Percentiles rank a stretch among this genome's conserved stretches.
These are phyloP conservation scores for Mesochorus sp. DNA, from an alignment of 2,888 invertebrate genomes.

Conservation along the genomic window DNA sequence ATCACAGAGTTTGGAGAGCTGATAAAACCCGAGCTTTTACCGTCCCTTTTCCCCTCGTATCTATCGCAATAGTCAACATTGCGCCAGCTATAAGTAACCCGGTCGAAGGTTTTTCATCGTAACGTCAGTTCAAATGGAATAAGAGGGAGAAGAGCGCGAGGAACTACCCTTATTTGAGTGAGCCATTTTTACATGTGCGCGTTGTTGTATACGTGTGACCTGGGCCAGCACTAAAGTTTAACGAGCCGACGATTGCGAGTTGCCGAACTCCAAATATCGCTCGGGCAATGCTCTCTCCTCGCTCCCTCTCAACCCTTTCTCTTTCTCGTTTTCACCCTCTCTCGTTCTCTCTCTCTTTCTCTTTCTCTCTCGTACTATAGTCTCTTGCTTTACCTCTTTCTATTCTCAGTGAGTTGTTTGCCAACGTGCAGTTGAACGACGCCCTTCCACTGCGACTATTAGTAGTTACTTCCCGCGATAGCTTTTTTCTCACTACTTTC, in stretches of 20 bases:
- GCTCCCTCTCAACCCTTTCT: constrained; percentile 16
- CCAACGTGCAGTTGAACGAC: constrained; percentile 52
- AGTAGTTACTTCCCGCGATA: constrained; percentile 37
- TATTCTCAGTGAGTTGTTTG: constrained; percentile 24
- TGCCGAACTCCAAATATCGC: constrained; percentile 59
- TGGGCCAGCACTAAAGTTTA: constrained; percentile 54
- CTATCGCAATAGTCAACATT: constrained; percentile 30
- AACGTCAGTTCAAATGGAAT: constrained; percentile 27
- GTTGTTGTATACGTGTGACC: background rate
- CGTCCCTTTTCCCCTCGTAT: background rate
- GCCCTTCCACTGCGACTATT: constrained; percentile 25
- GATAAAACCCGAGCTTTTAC: constrained; percentile 46
- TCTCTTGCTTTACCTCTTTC: no score
- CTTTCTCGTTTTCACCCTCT: constrained; percentile 4
- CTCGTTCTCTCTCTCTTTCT: background rate
- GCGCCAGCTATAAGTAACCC: constrained; percentile 29
- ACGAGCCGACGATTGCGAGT: constrained; percentile 61
- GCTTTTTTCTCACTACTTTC: constrained; percentile 1
- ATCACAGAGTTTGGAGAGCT: constrained; percentile 14
- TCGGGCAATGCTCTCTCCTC: constrained; percentile 21
- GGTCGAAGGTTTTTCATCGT: constrained; percentile 22
- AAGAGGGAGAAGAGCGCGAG: constrained; percentile 33
- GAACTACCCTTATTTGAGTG: constrained; percentile 44
- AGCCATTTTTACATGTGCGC: constrained; percentile 6
- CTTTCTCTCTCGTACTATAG: constrained; percentile 6